Evolutionary conservation across 2,113 vertebrate species (phyloP).

Genomic region (Corythornis cristatus): DNA sequence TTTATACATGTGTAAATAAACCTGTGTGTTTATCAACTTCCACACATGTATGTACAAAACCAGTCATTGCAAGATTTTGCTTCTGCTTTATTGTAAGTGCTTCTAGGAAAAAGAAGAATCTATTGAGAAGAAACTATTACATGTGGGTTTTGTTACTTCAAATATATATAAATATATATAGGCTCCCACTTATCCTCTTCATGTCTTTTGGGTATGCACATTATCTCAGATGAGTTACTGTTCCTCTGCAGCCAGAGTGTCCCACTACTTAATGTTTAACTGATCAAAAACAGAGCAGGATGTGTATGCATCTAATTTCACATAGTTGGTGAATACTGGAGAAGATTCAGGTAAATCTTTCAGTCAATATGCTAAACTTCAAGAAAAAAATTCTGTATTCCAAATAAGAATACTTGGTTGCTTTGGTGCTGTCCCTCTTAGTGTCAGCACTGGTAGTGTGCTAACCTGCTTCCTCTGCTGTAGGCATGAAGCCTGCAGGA

Average conservation of each 20-base stretch:
- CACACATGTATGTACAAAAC: neutral
- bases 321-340: neutral
- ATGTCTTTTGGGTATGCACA: neutral
- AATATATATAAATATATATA: neutral
- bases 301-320: neutral
- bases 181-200: neutral
- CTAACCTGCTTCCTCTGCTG: neutral
- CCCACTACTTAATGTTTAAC: neutral
- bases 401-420: neutral
- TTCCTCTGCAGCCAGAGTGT: neutral
- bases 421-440: neutral
- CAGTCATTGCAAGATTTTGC: neutral
- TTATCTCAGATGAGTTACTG: neutral
- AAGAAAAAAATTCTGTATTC: neutral
- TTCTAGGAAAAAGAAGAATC: neutral
- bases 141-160: neutral
- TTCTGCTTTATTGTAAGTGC: neutral
- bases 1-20: neutral
- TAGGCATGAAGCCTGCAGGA: neutral
- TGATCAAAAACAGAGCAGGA: neutral
- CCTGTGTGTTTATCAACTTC: neutral
- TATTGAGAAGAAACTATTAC: neutral
- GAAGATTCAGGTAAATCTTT: neutral
- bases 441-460: neutral
- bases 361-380: neutral